Evolutionary conservation across 1,140 invertebrate genomes (phyloP).

Genomic region (Drosophila ananassae): DNA sequence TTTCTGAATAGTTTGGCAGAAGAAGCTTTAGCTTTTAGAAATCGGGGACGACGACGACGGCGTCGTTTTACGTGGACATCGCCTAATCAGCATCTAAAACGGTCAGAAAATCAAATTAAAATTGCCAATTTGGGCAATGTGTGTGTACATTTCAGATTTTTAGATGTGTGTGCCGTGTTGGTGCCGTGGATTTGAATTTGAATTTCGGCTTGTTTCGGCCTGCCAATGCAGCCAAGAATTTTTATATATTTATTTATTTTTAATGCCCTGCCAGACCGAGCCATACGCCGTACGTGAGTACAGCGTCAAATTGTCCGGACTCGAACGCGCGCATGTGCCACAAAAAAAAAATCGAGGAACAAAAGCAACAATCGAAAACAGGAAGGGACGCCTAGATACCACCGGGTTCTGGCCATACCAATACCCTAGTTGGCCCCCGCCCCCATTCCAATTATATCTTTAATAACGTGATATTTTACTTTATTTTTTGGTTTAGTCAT

Average conservation of each 20-base stretch:
- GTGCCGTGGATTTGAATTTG: constrained; percentile 70
- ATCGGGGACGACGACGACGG: background rate
- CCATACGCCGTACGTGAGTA: constrained; percentile 61
- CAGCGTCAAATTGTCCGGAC: constrained; percentile 62
- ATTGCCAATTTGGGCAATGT: constrained; percentile 68
- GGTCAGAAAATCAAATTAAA: constrained; percentile 79
- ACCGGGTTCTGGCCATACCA: constrained; percentile 4
- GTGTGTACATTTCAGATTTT: constrained; percentile 5
- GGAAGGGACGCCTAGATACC: constrained; percentile 17
- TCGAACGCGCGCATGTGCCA: constrained; percentile 63
- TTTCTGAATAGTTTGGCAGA: constrained; percentile 46
- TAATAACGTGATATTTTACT: constrained; percentile 15
- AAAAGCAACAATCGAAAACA: constrained; percentile 29
- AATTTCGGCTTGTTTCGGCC: constrained; percentile 46
- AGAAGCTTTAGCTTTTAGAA: constrained; percentile 13
- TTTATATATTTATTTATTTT: constrained; percentile 73
- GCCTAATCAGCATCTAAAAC: constrained; percentile 71
- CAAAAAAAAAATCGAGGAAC: constrained; percentile 45
- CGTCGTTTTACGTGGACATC: constrained; percentile 14
- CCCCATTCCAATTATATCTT: background rate
- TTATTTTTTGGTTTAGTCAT: background rate
- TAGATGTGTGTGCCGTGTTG: background rate
- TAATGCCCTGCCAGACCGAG: constrained; percentile 48
- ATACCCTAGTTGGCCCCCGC: constrained; percentile 12
- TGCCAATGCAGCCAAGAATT: constrained; percentile 69